Conservation (phyloP, 2,797 vertebrate genomes). For the Gallinago nigripennis region DNA sequence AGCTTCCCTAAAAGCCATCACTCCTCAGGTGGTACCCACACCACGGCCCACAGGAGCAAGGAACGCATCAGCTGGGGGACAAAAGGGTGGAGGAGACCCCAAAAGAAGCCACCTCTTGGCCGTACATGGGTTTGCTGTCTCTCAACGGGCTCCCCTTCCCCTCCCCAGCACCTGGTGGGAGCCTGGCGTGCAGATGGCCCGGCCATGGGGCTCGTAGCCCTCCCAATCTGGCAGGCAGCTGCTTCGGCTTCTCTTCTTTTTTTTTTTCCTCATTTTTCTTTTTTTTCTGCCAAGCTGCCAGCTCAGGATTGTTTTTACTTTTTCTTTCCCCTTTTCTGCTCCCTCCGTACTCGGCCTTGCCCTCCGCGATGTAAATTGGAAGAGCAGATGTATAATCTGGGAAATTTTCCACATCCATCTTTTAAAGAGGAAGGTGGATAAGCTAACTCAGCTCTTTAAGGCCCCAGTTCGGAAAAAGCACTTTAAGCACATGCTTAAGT, state of each 20-base stretch:
- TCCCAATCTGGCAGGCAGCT: constrained; percentile 54
- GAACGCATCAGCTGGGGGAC: not conserved
- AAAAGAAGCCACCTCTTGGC: not conserved
- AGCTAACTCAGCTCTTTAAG: constrained; percentile 59
- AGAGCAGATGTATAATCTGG: constrained; percentile 70
- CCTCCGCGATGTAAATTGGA: constrained; percentile 12
- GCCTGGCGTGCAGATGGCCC: constrained; percentile 43
- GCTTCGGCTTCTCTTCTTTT: constrained; percentile 19
- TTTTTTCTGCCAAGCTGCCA: constrained; percentile 48
- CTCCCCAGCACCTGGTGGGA: constrained; percentile 33
- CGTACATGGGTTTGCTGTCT: not conserved
- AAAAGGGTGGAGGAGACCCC: not conserved
- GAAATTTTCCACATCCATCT: constrained; percentile 68
- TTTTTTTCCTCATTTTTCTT: not conserved
- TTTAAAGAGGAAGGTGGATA: constrained; percentile 64
- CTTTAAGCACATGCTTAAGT: constrained; percentile 64
- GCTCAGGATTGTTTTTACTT: constrained; percentile 36
- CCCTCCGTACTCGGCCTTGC: constrained; percentile 30
- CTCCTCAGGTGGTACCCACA: not conserved
- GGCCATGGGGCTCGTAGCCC: not conserved
- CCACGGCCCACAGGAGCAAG: not conserved
- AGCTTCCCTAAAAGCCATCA: not conserved
- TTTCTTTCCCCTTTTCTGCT: constrained; percentile 18
- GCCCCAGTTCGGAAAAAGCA: constrained; percentile 46
- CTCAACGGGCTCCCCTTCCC: not conserved